Conservation (phyloP, 2,797 vertebrate genomes). For the Acanthurus leucopareius region DNA sequence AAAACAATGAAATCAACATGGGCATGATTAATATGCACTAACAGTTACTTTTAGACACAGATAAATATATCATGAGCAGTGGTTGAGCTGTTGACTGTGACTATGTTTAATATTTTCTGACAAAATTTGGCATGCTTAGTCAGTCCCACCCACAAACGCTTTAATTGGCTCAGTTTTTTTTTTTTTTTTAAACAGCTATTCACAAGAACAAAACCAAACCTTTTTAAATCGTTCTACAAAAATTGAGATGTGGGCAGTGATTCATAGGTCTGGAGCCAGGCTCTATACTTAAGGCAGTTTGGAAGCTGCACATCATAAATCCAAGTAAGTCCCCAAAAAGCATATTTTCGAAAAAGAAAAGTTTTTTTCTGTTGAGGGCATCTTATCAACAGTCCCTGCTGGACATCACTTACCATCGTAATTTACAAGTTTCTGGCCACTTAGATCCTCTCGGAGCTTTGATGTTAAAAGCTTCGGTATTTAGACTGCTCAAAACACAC, state of each 20-base stretch:
- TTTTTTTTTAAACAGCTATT: slow-evolving; percentile 10
- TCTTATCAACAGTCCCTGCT: slow-evolving; percentile 69
- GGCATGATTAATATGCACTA: slow-evolving; percentile 1
- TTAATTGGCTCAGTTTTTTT: not conserved
- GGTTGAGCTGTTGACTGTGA: slow-evolving; percentile 7
- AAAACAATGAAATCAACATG: not conserved
- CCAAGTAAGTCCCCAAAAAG: slow-evolving; percentile 24
- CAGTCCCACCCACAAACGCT: slow-evolving; percentile 21
- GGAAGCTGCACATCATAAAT: slow-evolving; percentile 31
- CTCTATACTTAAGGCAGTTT: slow-evolving; percentile 19
- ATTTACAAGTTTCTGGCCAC: slow-evolving; percentile 65
- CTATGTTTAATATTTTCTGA: slow-evolving; percentile 27
- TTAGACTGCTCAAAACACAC: slow-evolving; percentile 59
- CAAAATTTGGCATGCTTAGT: slow-evolving; percentile 23
- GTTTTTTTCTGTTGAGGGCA: slow-evolving; percentile 26
- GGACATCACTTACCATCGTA: slow-evolving; percentile 72
- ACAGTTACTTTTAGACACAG: not conserved
- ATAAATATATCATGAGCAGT: slow-evolving; percentile 7
- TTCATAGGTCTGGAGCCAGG: slow-evolving; percentile 8
- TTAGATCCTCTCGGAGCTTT: slow-evolving; percentile 69
- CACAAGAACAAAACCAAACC: slow-evolving; percentile 21
- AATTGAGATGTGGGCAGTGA: slow-evolving; percentile 26
- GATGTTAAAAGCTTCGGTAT: slow-evolving; percentile 75
- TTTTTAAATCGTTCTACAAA: slow-evolving; percentile 10
- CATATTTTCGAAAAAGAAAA: slow-evolving; percentile 14